Conservation (phyloP, 2,888 invertebrate species). For the Melipona bicolor region DNA sequence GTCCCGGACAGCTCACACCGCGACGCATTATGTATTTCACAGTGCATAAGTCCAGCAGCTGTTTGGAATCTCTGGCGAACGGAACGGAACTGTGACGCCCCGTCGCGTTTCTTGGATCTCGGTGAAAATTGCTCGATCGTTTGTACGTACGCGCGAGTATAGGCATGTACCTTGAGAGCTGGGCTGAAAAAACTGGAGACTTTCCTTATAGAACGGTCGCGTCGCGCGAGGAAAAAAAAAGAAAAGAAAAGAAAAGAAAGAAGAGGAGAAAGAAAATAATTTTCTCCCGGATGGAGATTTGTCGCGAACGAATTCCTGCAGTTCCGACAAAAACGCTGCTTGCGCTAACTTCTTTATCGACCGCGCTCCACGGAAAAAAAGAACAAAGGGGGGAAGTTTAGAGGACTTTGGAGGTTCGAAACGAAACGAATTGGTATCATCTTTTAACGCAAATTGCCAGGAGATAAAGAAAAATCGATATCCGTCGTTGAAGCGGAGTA, state of each 20-base stretch:
- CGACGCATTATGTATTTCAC: constrained; percentile 81
- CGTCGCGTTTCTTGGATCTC: constrained; percentile 75
- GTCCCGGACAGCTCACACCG: constrained; percentile 69
- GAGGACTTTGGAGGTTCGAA: no score
- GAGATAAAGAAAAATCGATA: neutral
- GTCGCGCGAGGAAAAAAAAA: neutral
- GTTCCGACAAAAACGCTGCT: neutral
- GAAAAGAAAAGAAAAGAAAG: neutral
- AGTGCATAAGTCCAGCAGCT: constrained; percentile 80
- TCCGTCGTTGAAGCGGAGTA: neutral
- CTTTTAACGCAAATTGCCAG: no score
- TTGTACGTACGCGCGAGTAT: constrained; percentile 27
- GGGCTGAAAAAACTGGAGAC: constrained; percentile 54
- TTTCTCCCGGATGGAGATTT: neutral
- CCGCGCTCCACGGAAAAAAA: neutral
- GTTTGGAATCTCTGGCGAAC: constrained; percentile 71
- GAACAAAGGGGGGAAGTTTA: neutral
- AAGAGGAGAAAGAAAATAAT: constrained; percentile 17
- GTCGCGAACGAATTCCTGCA: neutral
- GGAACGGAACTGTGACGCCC: constrained; percentile 73
- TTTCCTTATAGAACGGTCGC: constrained; percentile 43
- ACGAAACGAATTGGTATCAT: no score
- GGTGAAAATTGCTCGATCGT: constrained; percentile 71
- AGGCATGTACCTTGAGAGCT: constrained; percentile 25
- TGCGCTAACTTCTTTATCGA: neutral